Percentiles rank a stretch among this genome's conserved stretches.
phyloP scores from a whole-genome alignment of 2,113 vertebrate species.

The Motacilla tschutschensis region DNA sequence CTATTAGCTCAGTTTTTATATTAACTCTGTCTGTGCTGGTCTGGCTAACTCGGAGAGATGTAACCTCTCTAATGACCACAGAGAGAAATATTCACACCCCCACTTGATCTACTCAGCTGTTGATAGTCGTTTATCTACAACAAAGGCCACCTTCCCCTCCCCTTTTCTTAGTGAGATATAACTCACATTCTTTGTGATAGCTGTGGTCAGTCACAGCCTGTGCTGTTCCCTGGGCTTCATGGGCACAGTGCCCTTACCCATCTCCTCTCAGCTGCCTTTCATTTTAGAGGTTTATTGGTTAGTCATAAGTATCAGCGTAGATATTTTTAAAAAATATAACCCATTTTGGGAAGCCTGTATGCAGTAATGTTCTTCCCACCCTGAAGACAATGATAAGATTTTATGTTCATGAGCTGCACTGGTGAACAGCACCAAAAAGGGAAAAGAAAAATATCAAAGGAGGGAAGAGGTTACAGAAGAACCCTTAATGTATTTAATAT shows the following conservation, averaged over 20 bases:
- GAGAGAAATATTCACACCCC: neutral
- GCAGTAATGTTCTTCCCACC: neutral
- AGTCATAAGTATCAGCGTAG: neutral
- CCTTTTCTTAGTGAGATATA: neutral
- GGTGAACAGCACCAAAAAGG: neutral
- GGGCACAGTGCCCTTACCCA: neutral
- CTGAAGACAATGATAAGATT: neutral
- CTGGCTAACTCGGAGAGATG: neutral
- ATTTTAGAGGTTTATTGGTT: neutral
- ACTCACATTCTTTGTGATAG: neutral
- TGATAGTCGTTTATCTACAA: neutral
- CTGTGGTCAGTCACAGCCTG: neutral
- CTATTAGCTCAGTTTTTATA: neutral
- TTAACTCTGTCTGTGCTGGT: neutral
- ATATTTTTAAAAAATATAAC: neutral
- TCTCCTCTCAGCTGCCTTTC: neutral
- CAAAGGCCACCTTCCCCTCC: neutral
- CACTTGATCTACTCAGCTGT: neutral
- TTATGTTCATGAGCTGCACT: neutral
- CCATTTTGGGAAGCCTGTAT: neutral
- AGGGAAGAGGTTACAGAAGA: neutral
- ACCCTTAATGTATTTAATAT: conserved; percentile 40
- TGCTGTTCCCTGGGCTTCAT: neutral
- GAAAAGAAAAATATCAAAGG: neutral
- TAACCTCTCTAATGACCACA: neutral